phyloP scores from a whole-genome alignment of 2,797 vertebrate species.

The Anabas testudineus region DNA sequence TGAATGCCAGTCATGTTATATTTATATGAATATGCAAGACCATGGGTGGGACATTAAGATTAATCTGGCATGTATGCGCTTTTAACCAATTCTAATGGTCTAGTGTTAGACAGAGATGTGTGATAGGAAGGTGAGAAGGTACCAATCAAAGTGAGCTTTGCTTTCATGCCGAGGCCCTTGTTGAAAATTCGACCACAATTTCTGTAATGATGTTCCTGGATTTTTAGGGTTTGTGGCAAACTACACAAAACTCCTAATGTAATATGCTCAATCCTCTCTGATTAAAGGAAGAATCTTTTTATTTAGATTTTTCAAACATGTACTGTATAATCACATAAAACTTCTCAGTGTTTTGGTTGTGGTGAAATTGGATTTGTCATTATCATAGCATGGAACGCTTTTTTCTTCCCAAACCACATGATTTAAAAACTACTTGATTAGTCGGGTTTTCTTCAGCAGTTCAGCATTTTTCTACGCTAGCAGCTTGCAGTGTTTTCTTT shows the following conservation, averaged over 20 bases:
- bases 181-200: slow-evolving; percentile 50
- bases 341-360: slow-evolving; percentile 47
- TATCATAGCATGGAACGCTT: slow-evolving; percentile 12
- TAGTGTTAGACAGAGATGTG: slow-evolving; percentile 48
- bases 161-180: slow-evolving; percentile 39
- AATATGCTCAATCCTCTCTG: slow-evolving; percentile 49
- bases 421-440: slow-evolving; percentile 46
- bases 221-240: slow-evolving; percentile 48
- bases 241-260: slow-evolving; percentile 19
- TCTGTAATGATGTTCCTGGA: slow-evolving; percentile 61
- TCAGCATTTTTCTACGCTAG: slow-evolving; percentile 16
- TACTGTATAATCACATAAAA: slow-evolving; percentile 39
- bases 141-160: slow-evolving; percentile 40
- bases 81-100: slow-evolving; percentile 73
- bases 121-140: slow-evolving; percentile 50
- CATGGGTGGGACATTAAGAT: slow-evolving; percentile 83
- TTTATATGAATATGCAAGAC: slow-evolving; percentile 85
- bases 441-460: slow-evolving; percentile 39
- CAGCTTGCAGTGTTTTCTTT: slow-evolving; percentile 17
- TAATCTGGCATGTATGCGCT: slow-evolving; percentile 73
- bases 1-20: slow-evolving; percentile 83
- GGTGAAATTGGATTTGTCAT: slow-evolving; percentile 65
- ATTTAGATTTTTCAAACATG: slow-evolving; percentile 52
- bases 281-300: slow-evolving; percentile 76
- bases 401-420: neutral